These are phyloP conservation scores for Zaprionus davidi DNA, from an alignment of 1,140 invertebrate genomes.

Conservation along the genomic window DNA sequence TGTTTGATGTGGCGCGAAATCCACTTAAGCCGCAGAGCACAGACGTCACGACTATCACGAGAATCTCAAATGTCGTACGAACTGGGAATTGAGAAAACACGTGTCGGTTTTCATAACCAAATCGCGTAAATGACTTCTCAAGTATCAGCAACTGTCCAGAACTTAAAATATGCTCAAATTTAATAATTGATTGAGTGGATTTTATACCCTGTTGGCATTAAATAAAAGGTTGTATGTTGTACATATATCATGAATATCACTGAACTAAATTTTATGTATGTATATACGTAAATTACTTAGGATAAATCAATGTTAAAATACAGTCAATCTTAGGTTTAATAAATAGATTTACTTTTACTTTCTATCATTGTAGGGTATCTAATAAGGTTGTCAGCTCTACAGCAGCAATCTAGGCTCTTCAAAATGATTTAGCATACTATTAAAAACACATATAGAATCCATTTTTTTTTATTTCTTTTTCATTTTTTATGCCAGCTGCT, in stretches of 20 bases:
- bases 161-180: not conserved
- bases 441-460: slow-evolving; percentile 7
- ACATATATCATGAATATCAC: too few species aligned
- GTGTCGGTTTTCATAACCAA: slow-evolving; percentile 40
- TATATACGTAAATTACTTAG: too few species aligned
- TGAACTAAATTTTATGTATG: too few species aligned
- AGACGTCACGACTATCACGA: slow-evolving; percentile 36
- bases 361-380: not conserved
- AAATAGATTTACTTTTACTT: not conserved
- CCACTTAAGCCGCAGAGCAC: slow-evolving; percentile 56
- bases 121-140: not conserved
- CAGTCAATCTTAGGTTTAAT: too few species aligned
- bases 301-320: too few species aligned
- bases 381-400: not conserved
- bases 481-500: slow-evolving; percentile 15
- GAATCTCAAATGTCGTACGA: slow-evolving; percentile 46
- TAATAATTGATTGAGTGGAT: not conserved
- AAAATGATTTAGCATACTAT: slow-evolving; percentile 11
- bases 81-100: slow-evolving; percentile 17
- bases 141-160: not conserved
- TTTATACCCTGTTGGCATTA: not conserved
- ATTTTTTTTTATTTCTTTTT: not conserved
- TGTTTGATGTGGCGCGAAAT: slow-evolving; percentile 36
- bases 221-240: not conserved
- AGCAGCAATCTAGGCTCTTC: not conserved